Conservation (phyloP, 92 coral and sea anemone genomes). For the Porites rus region DNA sequence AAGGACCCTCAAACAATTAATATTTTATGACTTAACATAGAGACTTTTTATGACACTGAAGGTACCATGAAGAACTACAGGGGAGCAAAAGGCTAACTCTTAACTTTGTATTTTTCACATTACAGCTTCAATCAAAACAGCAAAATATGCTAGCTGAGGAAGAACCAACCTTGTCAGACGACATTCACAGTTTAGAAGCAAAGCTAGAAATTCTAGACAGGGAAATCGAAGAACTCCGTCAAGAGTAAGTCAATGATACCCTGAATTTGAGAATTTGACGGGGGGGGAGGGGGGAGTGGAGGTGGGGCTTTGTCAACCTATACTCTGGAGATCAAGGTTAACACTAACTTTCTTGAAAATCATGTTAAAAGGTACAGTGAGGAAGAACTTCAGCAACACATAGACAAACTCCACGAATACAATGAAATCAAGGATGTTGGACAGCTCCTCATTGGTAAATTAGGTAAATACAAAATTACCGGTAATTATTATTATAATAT, state of each 20-base stretch:
- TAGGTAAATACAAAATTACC: constrained; percentile 65
- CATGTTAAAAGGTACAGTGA: constrained; percentile 77
- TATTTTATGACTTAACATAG: too few relatives aligned
- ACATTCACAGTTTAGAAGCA: constrained; percentile 49
- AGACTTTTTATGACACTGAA: too few relatives aligned
- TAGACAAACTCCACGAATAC: constrained; percentile 95
- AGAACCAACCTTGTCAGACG: constrained; percentile 40
- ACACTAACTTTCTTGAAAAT: background rate
- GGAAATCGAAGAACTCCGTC: constrained; percentile 72
- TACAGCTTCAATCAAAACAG: constrained; percentile 28
- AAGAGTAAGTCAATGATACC: constrained; percentile 72
- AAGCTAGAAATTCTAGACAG: constrained; percentile 72
- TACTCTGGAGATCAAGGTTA: too few relatives aligned
- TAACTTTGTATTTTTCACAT: background rate
- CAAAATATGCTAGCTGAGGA: constrained; percentile 17
- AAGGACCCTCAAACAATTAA: too few relatives aligned
- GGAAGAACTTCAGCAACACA: constrained; percentile 89
- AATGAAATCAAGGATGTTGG: constrained; percentile 97
- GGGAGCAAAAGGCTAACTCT: background rate
- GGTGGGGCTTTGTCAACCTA: too few relatives aligned
- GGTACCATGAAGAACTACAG: too few relatives aligned
- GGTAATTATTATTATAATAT: too few relatives aligned
- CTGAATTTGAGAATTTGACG: too few relatives aligned
- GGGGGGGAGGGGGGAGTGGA: too few relatives aligned
- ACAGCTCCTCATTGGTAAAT: constrained; percentile 91